Percentiles rank a stretch among this genome's conserved stretches.
Evolutionary conservation across 2,113 vertebrate species (phyloP).

Genomic region (Cyprinodon tularosa): DNA sequence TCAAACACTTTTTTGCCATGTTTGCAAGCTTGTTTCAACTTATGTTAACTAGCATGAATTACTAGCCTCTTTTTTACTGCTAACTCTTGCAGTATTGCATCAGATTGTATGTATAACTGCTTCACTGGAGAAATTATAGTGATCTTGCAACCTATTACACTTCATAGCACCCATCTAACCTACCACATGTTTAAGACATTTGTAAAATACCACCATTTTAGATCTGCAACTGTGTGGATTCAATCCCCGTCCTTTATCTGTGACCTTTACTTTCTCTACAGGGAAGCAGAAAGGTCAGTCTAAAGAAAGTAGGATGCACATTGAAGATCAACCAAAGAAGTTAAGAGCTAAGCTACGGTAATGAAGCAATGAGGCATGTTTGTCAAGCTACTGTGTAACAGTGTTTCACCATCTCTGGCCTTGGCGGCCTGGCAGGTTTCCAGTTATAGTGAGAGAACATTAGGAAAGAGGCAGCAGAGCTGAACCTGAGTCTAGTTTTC

Average conservation of each 20-base stretch:
- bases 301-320: conserved; percentile 22
- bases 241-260: conserved; percentile 23
- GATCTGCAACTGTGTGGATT: conserved; percentile 13
- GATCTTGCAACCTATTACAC: too few species aligned
- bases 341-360: conserved; percentile 8
- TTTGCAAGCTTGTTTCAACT: too few species aligned
- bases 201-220: conserved; percentile 18
- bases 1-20: too few species aligned
- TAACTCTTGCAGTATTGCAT: too few species aligned
- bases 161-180: too few species aligned
- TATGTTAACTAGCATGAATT: too few species aligned
- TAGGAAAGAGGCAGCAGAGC: conserved; percentile 19
- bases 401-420: conserved; percentile 44
- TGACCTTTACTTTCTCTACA: conserved; percentile 40
- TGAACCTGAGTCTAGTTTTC: conserved; percentile 34
- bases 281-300: conserved; percentile 14
- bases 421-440: conserved; percentile 48
- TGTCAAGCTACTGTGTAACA: conserved; percentile 36
- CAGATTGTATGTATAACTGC: too few species aligned
- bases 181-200: not conserved
- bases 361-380: conserved; percentile 36
- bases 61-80: too few species aligned
- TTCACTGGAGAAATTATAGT: too few species aligned
- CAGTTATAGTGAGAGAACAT: conserved; percentile 45
- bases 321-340: conserved; percentile 8